Base-by-base conservation (phyloP, 2,797 vertebrate genomes). In the Paedocypris micromegethes region DNA sequence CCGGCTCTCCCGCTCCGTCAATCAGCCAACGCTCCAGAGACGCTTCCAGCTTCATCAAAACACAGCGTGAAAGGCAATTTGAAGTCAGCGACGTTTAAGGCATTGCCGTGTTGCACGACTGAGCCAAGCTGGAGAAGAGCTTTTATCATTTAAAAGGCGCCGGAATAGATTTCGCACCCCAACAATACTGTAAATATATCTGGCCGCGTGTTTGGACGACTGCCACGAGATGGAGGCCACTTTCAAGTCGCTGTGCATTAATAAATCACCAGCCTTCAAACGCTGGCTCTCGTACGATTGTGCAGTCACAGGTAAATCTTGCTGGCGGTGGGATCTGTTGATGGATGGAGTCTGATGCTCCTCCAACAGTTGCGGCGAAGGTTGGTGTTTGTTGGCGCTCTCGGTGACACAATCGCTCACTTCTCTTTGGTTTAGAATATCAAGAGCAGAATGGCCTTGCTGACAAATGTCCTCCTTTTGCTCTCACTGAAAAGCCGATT, bases 251-350 rank as follows among this genome's bases (percentile, higher is more conserved):
- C 76, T 48, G 52, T 73, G 77, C 80, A 80, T 84, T 85, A 85
- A 87, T 86, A 88, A 87, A 88, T 86, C 78, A 86, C 61, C 45
- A 48, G 62, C 50, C 77, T 81, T 83, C 84, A 77, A 79, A 81
- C 80, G 73, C 40, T 40, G 1, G 39, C 51, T 2, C 46, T 54
- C 23, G 23, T 23, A 23, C 23, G 23, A 23, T 23, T 23, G 1
- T 1, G 23, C 23, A 23, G 23, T 23, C 23, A 23, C 23, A 23
- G 23, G 23, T 23, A 23, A 23, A 23, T 23, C 23, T 23, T 23
- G 23, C 23, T 23, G 23, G 23, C 23, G 23, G 23, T 23, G 23
- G 23, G 23, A 23, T 23, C 23, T 1, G 23, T 23, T 23, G 23
- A 23, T 23, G 23, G 23, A 23, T 23, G 23, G 23, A 23, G 23